These are phyloP conservation scores for Bembecia ichneumoniformis DNA, from an alignment of 2,888 invertebrate genomes.

Conservation along the genomic window DNA sequence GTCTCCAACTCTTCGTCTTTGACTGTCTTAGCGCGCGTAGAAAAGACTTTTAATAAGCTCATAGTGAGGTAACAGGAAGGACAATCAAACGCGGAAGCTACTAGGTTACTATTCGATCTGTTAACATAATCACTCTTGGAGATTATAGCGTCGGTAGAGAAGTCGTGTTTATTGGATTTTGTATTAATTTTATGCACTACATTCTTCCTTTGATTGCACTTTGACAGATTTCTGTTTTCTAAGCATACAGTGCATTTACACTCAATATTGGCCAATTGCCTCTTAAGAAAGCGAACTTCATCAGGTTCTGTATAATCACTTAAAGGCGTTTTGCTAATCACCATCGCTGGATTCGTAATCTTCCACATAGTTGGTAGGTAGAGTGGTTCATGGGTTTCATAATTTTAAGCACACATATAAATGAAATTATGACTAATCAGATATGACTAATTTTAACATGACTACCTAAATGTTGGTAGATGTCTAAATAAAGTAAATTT, in stretches of 20 bases:
- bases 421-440: too few species aligned
- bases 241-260: conserved; percentile 32
- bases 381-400: too few species aligned
- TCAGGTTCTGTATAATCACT: conserved; percentile 21
- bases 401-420: too few species aligned
- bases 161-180: background rate
- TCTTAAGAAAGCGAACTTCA: conserved; percentile 36
- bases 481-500: too few species aligned
- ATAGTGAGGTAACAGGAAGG: conserved; percentile 34
- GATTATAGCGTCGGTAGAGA: too few species aligned
- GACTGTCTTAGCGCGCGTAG: conserved; percentile 18
- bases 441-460: too few species aligned
- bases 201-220: background rate
- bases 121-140: background rate
- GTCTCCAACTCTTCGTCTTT: conserved; percentile 46
- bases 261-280: conserved; percentile 29
- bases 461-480: too few species aligned
- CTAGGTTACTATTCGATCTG: background rate
- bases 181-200: too few species aligned
- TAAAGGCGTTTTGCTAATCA: too few species aligned
- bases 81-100: conserved; percentile 14
- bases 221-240: background rate
- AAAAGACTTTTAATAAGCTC: conserved; percentile 21
- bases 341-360: too few species aligned
- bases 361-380: too few species aligned